Evolutionary conservation across 2,888 invertebrate genomes (phyloP).

Genomic region (Brenthis daphne): DNA sequence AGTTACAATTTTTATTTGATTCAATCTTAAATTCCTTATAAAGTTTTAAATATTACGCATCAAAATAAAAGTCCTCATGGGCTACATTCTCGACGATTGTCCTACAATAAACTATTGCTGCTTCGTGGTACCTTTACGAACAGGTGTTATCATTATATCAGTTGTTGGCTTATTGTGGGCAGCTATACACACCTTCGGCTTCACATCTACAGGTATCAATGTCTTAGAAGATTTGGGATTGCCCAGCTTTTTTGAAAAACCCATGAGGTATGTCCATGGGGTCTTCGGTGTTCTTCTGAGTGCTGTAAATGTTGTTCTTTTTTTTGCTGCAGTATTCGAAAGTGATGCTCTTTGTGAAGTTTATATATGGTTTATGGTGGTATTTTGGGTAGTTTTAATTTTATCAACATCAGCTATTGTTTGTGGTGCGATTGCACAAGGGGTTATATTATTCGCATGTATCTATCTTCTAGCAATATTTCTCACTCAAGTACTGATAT

Average conservation of each 20-base stretch:
- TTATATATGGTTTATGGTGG: slow-evolving; percentile 50
- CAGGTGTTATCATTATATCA: slow-evolving; percentile 39
- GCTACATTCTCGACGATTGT: slow-evolving; percentile 48
- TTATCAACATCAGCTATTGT: slow-evolving; percentile 26
- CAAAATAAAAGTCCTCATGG: slow-evolving; percentile 42
- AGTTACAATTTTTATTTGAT: too few relatives aligned
- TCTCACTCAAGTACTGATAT: slow-evolving; percentile 33
- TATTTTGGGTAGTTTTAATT: slow-evolving; percentile 36
- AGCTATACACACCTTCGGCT: slow-evolving; percentile 42
- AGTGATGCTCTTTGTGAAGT: slow-evolving; percentile 52
- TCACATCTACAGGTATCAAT: slow-evolving; percentile 39
- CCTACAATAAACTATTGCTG: slow-evolving; percentile 49
- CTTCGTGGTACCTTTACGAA: slow-evolving; percentile 45
- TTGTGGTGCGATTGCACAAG: slow-evolving; percentile 30
- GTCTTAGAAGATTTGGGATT: slow-evolving; percentile 31
- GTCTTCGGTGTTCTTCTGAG: slow-evolving; percentile 48
- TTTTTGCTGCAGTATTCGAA: slow-evolving; percentile 42
- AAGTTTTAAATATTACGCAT: too few relatives aligned
- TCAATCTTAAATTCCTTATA: too few relatives aligned
- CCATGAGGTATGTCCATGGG: slow-evolving; percentile 47
- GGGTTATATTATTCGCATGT: slow-evolving; percentile 32
- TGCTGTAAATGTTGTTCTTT: slow-evolving; percentile 48
- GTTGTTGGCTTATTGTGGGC: slow-evolving; percentile 46
- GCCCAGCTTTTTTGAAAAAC: slow-evolving; percentile 25
- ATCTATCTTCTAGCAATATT: slow-evolving; percentile 18